Percentiles rank a stretch among this genome's conserved stretches.
These are phyloP conservation scores for Bombyx mandarina DNA, from an alignment of 1,140 invertebrate genomes.

Conservation along the genomic window DNA sequence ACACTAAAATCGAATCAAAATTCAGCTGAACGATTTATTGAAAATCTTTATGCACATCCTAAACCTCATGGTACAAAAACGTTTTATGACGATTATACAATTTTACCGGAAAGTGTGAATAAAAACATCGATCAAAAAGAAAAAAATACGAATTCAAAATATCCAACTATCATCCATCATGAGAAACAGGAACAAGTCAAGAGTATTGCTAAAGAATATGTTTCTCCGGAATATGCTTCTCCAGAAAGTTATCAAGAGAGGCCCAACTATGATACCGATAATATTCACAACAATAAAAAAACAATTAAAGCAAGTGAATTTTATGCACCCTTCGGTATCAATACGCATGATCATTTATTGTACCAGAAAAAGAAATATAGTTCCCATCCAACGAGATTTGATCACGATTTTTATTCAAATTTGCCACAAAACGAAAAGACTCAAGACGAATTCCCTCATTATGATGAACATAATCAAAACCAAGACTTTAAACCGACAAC, in stretches of 20 bases:
- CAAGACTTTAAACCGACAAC: no score
- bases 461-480: no score
- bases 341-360: neutral
- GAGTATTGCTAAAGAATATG: neutral
- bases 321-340: neutral
- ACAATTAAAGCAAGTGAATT: no score
- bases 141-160: no score
- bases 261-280: neutral
- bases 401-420: no score
- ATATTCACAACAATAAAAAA: neutral
- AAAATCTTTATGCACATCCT: neutral
- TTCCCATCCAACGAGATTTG: no score
- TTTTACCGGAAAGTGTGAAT: neutral
- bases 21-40: neutral
- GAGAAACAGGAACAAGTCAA: neutral
- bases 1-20: neutral
- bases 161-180: neutral
- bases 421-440: no score
- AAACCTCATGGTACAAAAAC: no score
- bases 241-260: constrained; percentile 1
- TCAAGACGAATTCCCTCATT: no score
- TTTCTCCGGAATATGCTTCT: neutral
- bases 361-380: no score
- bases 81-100: no score
- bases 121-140: neutral